Percentiles rank a stretch among this genome's conserved stretches.
Conservation (phyloP, 1,140 invertebrate genomes). For the Hycleus phaleratus region DNA sequence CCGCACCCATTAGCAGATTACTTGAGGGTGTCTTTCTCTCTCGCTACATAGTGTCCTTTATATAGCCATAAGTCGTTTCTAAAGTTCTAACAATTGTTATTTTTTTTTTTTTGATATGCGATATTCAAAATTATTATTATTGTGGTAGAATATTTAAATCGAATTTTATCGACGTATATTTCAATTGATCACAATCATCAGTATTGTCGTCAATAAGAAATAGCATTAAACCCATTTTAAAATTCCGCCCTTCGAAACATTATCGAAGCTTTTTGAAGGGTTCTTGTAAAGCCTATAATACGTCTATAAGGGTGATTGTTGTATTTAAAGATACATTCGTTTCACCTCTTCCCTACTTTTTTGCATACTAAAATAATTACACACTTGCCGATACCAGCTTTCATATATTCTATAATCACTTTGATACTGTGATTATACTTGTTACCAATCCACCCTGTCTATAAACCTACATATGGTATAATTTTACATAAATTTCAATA, state of each 20-base stretch:
- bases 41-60: not conserved
- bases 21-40: constrained; percentile 4
- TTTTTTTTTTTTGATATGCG: too few species aligned
- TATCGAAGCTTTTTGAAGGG: constrained; percentile 8
- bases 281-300: constrained; percentile 20
- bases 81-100: too few species aligned
- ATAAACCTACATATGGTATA: not conserved
- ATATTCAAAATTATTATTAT: too few species aligned
- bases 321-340: too few species aligned
- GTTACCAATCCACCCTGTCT: constrained; percentile 3
- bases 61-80: too few species aligned
- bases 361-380: constrained; percentile 7
- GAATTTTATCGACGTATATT: too few species aligned
- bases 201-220: too few species aligned
- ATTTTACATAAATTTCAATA: not conserved
- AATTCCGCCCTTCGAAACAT: constrained; percentile 23
- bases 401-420: constrained; percentile 4
- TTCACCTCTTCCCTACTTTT: constrained; percentile 3
- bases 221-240: constrained; percentile 15
- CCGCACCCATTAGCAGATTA: constrained; percentile 25
- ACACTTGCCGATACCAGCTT: constrained; percentile 15
- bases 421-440: constrained; percentile 23
- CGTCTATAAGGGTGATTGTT: not conserved
- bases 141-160: too few species aligned
- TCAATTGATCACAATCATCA: too few species aligned